These are phyloP conservation scores for Nomada goodeniana DNA, from an alignment of 2,888 invertebrate species.

Conservation along the genomic window DNA sequence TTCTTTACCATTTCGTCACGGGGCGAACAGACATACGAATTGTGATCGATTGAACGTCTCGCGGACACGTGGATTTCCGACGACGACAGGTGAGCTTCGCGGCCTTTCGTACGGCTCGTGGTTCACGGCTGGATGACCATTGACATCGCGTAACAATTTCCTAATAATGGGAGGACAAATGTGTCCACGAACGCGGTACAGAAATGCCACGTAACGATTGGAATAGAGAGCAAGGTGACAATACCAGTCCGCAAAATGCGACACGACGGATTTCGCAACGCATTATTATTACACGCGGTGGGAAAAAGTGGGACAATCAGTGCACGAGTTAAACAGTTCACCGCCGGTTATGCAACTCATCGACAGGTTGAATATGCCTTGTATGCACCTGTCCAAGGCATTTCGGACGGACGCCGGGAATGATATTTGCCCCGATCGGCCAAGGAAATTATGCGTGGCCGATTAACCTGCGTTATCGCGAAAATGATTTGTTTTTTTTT, in stretches of 20 bases:
- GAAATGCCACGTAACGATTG: conserved; percentile 29
- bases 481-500: too few relatives aligned
- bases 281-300: conserved; percentile 14
- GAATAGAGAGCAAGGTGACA: conserved; percentile 43
- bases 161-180: too few relatives aligned
- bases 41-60: background rate
- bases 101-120: background rate
- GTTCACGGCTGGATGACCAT: conserved; percentile 10
- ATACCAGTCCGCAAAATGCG: conserved; percentile 2
- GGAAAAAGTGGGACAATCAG: conserved; percentile 35
- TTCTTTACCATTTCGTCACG: too few relatives aligned
- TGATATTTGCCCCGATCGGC: too few relatives aligned
- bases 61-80: too few relatives aligned
- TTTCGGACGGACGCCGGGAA: too few relatives aligned
- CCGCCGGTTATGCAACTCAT: conserved; percentile 32
- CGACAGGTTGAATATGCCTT: background rate
- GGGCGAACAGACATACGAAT: too few relatives aligned
- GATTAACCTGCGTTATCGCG: too few relatives aligned
- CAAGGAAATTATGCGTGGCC: too few relatives aligned
- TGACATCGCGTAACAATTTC: background rate
- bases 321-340: conserved; percentile 35
- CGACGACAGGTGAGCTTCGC: too few relatives aligned
- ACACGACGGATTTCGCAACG: conserved; percentile 33
- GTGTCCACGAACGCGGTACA: background rate
- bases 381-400: conserved; percentile 26